Base-by-base conservation (phyloP, 2,888 invertebrate species). In the Drosophila diplacantha region DNA sequence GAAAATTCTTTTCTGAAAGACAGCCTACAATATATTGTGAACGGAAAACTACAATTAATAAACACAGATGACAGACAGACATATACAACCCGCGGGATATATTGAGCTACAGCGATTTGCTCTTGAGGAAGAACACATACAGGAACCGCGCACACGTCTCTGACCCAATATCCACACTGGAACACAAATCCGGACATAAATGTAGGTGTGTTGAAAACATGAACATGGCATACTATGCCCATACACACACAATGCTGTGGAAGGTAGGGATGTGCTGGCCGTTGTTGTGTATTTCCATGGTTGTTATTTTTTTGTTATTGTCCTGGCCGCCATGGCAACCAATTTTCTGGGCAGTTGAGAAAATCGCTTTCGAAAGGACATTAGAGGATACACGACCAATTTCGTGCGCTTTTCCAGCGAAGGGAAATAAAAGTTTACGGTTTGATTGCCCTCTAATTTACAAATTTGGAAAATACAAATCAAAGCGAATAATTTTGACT, bases 401-500 rank as follows among this genome's bases (percentile, higher is more conserved):
- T 37, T 35, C 37, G 55, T 31, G 24, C 7, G 39, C 41, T 7
- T 65, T 71, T 54, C 16, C 26, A 26, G 37, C 47, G 22, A 31
- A 37, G 14, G 7, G 34, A 35, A 63, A 54, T 49, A 47, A 47
- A 62, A 47, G 54, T 62, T 67, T 67, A 67, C 59, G 55, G 38
- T 59, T 64, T 61, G 60, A 70, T 67, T 62, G 61, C 59, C 62
- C 53, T 51, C 62, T 58, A 63, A 73, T 72, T 73, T 72, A 49
- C 59, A 58, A 73, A 70, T 61, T 66, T 58, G 51, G 50, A 67
- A 44, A 65, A 57, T 47, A 67, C 66, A 43, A 66, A 56, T 66
- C 66, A 35, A 39, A 67, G 44, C 52, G 35, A 51, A 61, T 51
- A 51, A 51, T 64, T 61, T 64, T 37, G 24, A 52, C 41, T 16